A percentile compares a stretch with the other conserved stretches of the same genome.
Evolutionary conservation across 2,113 vertebrate genomes (phyloP).

Genomic region (Osmerus eperlanus): DNA sequence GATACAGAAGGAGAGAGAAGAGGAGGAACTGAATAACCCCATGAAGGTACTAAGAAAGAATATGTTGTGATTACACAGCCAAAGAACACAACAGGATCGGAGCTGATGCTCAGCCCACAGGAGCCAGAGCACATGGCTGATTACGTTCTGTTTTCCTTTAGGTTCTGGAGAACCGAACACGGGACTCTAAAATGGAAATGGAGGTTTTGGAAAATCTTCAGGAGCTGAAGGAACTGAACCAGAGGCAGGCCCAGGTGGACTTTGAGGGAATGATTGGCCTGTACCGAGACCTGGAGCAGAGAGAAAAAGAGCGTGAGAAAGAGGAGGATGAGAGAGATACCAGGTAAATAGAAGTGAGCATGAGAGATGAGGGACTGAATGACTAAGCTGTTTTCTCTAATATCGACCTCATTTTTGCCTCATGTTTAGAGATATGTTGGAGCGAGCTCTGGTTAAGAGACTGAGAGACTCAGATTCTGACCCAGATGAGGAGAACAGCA

Average conservation of each 20-base stretch:
- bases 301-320: conserved; percentile 71
- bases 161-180: conserved; percentile 95
- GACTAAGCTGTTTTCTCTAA: background rate
- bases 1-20: conserved; percentile 85
- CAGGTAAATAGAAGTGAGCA: conserved; percentile 68
- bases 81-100: background rate
- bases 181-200: conserved; percentile 97
- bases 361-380: background rate
- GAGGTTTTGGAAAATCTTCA: conserved; percentile 96
- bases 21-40: conserved; percentile 96
- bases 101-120: background rate
- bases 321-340: conserved; percentile 88
- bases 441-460: conserved; percentile 72
- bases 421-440: conserved; percentile 81
- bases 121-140: background rate
- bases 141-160: conserved; percentile 41
- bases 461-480: conserved; percentile 85
- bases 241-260: conserved; percentile 91
- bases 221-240: conserved; percentile 96
- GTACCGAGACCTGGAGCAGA: conserved; percentile 79
- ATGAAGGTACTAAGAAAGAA: conserved; percentile 82
- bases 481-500: conserved; percentile 57
- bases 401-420: background rate
- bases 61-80: background rate
- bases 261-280: conserved; percentile 82